Base-by-base conservation (phyloP, 2,888 invertebrate genomes). In the Orthosia gothica region DNA sequence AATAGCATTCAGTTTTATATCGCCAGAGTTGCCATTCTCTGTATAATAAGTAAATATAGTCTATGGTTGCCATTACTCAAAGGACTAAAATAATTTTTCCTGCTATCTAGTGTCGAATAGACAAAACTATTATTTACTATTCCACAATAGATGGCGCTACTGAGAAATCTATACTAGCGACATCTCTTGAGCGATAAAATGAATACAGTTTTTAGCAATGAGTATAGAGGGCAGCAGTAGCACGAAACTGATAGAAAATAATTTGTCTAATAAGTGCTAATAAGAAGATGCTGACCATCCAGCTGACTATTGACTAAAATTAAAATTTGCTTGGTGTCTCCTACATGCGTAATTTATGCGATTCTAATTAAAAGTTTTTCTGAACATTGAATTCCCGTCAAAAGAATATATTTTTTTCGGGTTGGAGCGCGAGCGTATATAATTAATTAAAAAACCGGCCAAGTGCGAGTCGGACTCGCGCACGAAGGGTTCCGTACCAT, bases 1-100 rank as follows among this genome's bases (percentile, higher is more conserved):
- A 58, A 92, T 55, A 92, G 93, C 94, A 91, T 58, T 83, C 49
- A 26, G 68, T 91, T 94, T 92, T 96, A 96, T 95, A 95, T 65
- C 11, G 23, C 12, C 12, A 76, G 91, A 80, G 93, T 93, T 96
- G 93, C 96, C 40, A 40, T 40, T 40, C 7, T 40, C 40, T 40
- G 9, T 40, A 40, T 40, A 40, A 40, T 40, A 40, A 40, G 40
- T 40, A 26, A 26, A 9, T 40, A 40, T 40, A 40, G 40, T 40
- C 40, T 40, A 40, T 40, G 40, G 93, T 93, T 96, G 93, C 96
- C 93, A 95, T 88, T 74, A 16, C 5, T 76, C 5, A 76, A 85
- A 87, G 76, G 65, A 68, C 66, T 77, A 69, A 63, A 65, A 20
- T 16, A 18, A 18, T 16, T 54, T 40, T 45, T 5, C 63, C n/a